Evolutionary conservation across 2,113 vertebrate species (phyloP).

Genomic region (Odobenus rosmarus): DNA sequence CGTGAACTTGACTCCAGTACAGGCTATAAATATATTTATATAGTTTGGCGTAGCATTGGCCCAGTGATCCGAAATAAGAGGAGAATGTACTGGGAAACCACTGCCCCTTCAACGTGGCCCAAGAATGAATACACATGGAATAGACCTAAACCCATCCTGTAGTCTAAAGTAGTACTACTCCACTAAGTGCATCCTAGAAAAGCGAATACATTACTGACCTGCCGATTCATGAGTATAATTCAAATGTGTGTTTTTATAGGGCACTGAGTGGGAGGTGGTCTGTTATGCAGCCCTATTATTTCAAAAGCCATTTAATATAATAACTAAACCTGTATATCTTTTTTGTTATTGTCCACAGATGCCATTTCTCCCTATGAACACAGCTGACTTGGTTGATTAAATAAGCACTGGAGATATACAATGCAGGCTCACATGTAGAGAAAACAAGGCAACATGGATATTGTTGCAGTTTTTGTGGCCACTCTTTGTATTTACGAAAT

Average conservation of each 20-base stretch:
- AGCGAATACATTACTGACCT: neutral
- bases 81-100: neutral
- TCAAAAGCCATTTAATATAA: neutral
- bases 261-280: neutral
- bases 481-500: conserved; percentile 67
- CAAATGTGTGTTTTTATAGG: neutral
- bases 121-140: neutral
- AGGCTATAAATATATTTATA: neutral
- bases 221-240: neutral
- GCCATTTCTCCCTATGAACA: neutral
- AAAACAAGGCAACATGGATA: conserved; percentile 29
- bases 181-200: neutral
- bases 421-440: neutral
- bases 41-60: neutral
- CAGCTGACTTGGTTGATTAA: neutral
- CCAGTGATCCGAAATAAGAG: neutral
- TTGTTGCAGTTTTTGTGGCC: conserved; percentile 37
- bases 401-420: neutral
- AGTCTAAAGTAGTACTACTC: neutral
- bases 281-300: neutral
- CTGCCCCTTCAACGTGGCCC: neutral
- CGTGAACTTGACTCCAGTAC: neutral
- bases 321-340: neutral
- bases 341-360: neutral
- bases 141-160: neutral